Evolutionary conservation across 2,113 vertebrate genomes (phyloP), one percentile per base, ranked within the genome.

Genomic region (Macquaria australasica): DNA sequence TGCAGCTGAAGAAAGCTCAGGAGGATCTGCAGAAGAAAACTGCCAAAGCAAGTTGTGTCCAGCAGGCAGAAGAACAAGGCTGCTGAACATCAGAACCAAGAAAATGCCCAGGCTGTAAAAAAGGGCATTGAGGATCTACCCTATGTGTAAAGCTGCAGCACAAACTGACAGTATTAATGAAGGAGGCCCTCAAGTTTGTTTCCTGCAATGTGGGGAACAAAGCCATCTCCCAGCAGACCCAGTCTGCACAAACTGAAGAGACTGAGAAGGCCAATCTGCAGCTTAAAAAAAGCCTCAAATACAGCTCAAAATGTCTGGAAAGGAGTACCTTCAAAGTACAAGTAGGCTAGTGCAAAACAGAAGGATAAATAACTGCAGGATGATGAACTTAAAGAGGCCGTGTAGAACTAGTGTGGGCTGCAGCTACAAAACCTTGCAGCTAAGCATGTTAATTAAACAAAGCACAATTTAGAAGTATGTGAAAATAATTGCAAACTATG

Each of bases 51-150:
- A 21, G 10, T 11, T 62, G 64, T 51, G 55, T 21, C 8, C 31
- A 72, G n/a, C 15, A 63, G 59, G 41, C 45, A 72, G 68, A 28
- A 34, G 4, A 73, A 73, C n/a, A 64, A 73, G n/a, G 8, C 8
- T 43, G 50, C 20, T 51, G 16, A 39, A 25, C 16, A 51, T 53
- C 45, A 43, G 15, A 71, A 56, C 0, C 25, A 28, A 62, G 55
- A 67, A 55, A 28, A 66, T 25, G 6, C 20, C 12, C 45, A 14
- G 1, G 23, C 50, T 66, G 18, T 41, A 14, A 41, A 56, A 18
- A 73, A 64, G 15, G 59, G 12, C 28, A 74, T 16, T 74, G 28
- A 55, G 15, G n/a, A 76, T 37, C 4, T 50, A 51, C 6, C 20
- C 21, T 14, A n/a, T 59, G 9, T 37, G 41, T 16, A 58, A 80